phyloP scores from a whole-genome alignment of 2,888 invertebrate genomes.

The Xestia rhomboidea region DNA sequence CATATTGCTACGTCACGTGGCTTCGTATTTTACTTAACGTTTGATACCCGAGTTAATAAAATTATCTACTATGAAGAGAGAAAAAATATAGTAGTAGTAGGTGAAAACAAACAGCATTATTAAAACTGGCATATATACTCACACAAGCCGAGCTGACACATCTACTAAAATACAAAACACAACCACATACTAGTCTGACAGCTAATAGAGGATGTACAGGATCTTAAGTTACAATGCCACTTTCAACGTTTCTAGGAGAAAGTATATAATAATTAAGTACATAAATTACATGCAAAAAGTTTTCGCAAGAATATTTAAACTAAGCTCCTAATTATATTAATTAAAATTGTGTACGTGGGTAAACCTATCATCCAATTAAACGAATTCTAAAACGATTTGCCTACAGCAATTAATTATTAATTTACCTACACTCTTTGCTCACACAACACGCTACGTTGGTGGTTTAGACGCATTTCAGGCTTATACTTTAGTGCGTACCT shows the following conservation, averaged over 20 bases:
- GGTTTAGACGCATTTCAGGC: slow-evolving; percentile 20
- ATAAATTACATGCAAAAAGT: slow-evolving; percentile 67
- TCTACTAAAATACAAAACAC: slow-evolving; percentile 83
- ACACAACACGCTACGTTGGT: slow-evolving; percentile 1
- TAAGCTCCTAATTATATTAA: slow-evolving; percentile 42
- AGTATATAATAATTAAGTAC: slow-evolving; percentile 70
- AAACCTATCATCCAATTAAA: slow-evolving; percentile 27
- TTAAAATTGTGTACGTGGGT: not conserved
- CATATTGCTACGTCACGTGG: slow-evolving; percentile 16
- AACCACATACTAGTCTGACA: slow-evolving; percentile 76
- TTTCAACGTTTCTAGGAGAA: slow-evolving; percentile 74
- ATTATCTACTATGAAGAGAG: slow-evolving; percentile 52
- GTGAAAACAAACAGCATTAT: slow-evolving; percentile 75
- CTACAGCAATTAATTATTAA: slow-evolving; percentile 15
- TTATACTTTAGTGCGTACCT: slow-evolving; percentile 36
- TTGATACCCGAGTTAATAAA: slow-evolving; percentile 53
- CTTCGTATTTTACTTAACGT: slow-evolving; percentile 14
- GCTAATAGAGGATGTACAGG: slow-evolving; percentile 69
- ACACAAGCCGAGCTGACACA: slow-evolving; percentile 84
- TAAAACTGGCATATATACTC: slow-evolving; percentile 84
- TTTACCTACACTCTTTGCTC: slow-evolving; percentile 24
- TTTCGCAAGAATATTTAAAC: slow-evolving; percentile 50
- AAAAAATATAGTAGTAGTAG: slow-evolving; percentile 61
- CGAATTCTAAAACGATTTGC: slow-evolving; percentile 47
- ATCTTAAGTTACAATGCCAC: slow-evolving; percentile 68